phyloP scores from a whole-genome alignment of 2,113 vertebrate genomes.

The Bubo scandiacus region DNA sequence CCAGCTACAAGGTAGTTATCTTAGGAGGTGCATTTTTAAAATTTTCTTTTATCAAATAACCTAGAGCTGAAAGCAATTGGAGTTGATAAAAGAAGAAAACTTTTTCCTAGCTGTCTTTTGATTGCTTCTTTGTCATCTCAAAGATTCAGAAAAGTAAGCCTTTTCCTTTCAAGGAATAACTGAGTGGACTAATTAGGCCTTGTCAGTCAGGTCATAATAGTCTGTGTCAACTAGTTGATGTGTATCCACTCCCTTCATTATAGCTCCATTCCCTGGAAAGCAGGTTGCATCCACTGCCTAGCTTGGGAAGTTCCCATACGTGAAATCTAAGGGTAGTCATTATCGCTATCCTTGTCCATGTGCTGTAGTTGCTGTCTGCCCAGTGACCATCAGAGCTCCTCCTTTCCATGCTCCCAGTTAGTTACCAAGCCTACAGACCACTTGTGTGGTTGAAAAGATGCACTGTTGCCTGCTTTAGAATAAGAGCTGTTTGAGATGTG shows the following conservation, averaged over 20 bases:
- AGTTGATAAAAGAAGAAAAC: neutral
- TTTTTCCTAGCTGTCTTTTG: neutral
- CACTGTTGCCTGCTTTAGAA: neutral
- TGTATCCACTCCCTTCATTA: neutral
- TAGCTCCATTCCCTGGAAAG: neutral
- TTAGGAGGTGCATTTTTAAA: neutral
- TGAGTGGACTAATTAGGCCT: neutral
- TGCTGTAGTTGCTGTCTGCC: neutral
- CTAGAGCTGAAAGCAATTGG: neutral
- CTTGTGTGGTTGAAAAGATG: neutral
- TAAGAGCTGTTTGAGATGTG: neutral
- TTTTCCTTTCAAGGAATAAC: conserved; percentile 8
- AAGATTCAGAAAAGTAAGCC: neutral
- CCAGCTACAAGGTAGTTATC: neutral
- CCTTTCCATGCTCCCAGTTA: neutral
- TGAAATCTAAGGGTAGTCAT: neutral
- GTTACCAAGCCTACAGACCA: neutral
- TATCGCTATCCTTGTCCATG: neutral
- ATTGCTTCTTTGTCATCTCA: neutral
- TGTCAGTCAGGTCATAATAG: neutral
- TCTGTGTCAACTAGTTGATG: neutral
- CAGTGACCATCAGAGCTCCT: neutral
- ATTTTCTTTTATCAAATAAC: neutral
- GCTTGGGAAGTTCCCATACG: neutral
- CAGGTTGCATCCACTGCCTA: neutral